Conservation (phyloP, 23 tunicate genomes). For the Ciona savignyi region DNA sequence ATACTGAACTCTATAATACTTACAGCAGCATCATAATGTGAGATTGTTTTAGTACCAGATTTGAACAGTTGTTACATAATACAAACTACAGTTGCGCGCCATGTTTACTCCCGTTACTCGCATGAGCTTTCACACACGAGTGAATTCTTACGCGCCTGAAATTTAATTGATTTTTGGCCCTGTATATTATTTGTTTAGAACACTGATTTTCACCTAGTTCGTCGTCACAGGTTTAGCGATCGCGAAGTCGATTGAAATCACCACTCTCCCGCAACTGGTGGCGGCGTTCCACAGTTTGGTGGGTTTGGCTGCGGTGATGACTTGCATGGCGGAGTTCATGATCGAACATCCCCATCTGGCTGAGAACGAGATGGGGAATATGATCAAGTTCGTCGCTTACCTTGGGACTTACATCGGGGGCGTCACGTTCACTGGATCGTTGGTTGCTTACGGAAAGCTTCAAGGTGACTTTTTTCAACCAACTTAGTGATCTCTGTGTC, state of each 20-base stretch:
- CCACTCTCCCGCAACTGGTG: slow-evolving; percentile 86
- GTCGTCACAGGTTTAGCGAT: slow-evolving; percentile 58
- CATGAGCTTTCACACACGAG: too few species aligned
- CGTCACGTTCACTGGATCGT: slow-evolving; percentile 91
- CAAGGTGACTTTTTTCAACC: slow-evolving; percentile 53
- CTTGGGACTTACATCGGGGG: slow-evolving; percentile 96
- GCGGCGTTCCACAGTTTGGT: slow-evolving; percentile 94
- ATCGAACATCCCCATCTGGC: slow-evolving; percentile 83
- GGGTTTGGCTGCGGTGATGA: slow-evolving; percentile 92
- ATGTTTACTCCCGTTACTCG: too few species aligned
- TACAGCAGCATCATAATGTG: too few species aligned
- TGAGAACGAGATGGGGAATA: slow-evolving; percentile 80
- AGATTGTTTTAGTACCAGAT: too few species aligned
- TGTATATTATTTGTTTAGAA: too few species aligned
- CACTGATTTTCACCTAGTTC: too few species aligned
- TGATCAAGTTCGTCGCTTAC: slow-evolving; percentile 90
- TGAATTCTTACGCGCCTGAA: too few species aligned
- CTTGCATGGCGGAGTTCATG: slow-evolving; percentile 95
- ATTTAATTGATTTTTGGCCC: too few species aligned
- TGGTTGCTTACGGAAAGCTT: slow-evolving; percentile 91
- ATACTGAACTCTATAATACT: too few species aligned
- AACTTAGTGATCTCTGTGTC: too few species aligned
- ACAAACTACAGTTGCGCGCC: too few species aligned
- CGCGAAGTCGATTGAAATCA: slow-evolving; percentile 74
- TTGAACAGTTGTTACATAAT: too few species aligned